Conservation (phyloP, 2,888 invertebrate genomes). For the Cerceris rybyensis region DNA sequence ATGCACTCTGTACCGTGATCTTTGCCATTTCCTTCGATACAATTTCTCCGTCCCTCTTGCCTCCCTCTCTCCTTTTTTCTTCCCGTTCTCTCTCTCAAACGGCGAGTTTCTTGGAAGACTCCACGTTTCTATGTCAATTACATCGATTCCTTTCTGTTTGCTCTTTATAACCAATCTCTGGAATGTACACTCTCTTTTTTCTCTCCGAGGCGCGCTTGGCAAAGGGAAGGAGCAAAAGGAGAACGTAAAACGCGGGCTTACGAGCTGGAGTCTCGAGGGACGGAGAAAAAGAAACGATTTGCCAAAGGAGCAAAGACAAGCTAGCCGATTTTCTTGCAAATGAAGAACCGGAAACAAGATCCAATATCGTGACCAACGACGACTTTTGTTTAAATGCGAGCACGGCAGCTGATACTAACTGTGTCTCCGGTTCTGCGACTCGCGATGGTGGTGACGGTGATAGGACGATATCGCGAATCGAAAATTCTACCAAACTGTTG, state of each 20-base stretch:
- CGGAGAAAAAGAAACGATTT: not conserved
- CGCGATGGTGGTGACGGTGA: too few relatives aligned
- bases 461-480: not conserved
- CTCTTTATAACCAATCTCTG: conserved; percentile 66
- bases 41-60: conserved; percentile 20
- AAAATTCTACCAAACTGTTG: not conserved
- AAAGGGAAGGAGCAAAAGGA: conserved; percentile 11
- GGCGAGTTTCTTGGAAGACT: not conserved
- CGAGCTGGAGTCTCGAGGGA: too few relatives aligned
- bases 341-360: conserved; percentile 30
- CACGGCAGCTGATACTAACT: conserved; percentile 1
- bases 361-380: conserved; percentile 27
- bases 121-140: conserved; percentile 59
- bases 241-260: not conserved
- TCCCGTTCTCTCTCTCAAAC: not conserved
- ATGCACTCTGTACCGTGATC: conserved; percentile 45
- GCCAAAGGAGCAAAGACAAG: conserved; percentile 47
- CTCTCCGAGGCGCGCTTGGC: conserved; percentile 9
- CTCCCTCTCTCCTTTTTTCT: not conserved
- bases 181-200: conserved; percentile 41
- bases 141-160: conserved; percentile 65
- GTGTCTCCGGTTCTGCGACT: not conserved
- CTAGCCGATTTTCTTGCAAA: conserved; percentile 51
- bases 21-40: conserved; percentile 49
- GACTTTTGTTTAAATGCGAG: conserved; percentile 33